A percentile compares a stretch with the other conserved stretches of the same genome.
Conservation (phyloP, 2,888 invertebrate genomes). For the Enchytraeus crypticus region DNA sequence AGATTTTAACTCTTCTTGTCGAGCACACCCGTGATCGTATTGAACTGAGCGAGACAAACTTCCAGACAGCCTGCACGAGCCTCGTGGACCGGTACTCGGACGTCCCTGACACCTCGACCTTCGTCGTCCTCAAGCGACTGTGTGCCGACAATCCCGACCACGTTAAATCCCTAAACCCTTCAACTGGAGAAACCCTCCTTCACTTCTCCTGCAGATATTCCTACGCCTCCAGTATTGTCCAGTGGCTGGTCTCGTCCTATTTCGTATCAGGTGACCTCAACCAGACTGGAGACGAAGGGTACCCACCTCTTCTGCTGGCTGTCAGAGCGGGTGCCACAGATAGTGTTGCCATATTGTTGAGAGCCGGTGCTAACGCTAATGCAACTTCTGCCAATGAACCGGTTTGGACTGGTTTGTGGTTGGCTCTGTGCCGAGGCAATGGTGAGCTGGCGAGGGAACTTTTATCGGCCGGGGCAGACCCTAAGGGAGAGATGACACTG, state of each 20-base stretch:
- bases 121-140: not conserved
- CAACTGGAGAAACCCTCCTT: not conserved
- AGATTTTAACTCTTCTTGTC: not conserved
- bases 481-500: not conserved
- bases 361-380: not conserved
- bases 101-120: not conserved
- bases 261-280: not conserved
- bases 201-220: not conserved
- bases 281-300: not conserved
- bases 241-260: not conserved
- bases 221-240: not conserved
- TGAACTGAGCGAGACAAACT: not conserved
- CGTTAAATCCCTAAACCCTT: not conserved
- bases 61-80: not conserved
- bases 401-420: not conserved
- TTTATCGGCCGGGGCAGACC: not conserved
- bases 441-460: not conserved
- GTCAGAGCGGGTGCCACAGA: not conserved
- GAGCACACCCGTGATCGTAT: not conserved
- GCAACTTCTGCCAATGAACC: not conserved
- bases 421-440: not conserved
- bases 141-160: not conserved
- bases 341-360: not conserved
- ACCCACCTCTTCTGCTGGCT: not conserved
- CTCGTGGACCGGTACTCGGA: not conserved